phyloP scores from a whole-genome alignment of 2,113 vertebrate genomes.

The Bambusicola thoracicus region DNA sequence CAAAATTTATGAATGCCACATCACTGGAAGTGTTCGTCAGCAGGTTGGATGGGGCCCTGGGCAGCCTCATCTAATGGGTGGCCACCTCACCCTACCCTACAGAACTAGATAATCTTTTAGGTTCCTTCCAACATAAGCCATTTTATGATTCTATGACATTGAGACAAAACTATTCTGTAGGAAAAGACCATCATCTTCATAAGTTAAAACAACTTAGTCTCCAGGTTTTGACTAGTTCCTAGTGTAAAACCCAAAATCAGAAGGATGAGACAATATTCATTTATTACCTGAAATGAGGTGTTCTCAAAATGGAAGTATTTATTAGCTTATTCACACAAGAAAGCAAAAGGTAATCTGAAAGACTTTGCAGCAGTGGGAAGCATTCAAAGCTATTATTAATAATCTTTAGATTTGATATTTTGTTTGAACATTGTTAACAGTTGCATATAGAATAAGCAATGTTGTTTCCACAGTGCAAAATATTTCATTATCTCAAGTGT shows the following conservation, averaged over 20 bases:
- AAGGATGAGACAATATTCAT: neutral
- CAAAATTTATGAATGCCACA: too few species aligned
- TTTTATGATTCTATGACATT: too few species aligned
- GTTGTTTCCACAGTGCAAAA: neutral
- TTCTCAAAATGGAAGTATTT: neutral
- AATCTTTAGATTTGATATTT: neutral
- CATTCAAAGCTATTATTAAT: neutral
- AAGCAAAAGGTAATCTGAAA: too few species aligned
- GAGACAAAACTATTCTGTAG: neutral
- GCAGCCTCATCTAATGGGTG: too few species aligned
- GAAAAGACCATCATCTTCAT: neutral
- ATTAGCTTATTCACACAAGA: too few species aligned
- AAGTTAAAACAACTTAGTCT: neutral
- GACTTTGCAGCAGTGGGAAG: neutral
- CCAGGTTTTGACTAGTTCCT: neutral
- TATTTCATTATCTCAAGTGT: neutral
- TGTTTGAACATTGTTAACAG: neutral
- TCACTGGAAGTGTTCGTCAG: too few species aligned
- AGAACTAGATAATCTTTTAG: too few species aligned
- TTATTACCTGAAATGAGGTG: neutral
- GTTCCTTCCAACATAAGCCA: too few species aligned
- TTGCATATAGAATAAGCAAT: neutral
- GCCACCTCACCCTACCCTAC: too few species aligned
- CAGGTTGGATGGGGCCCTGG: too few species aligned
- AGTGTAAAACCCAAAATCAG: neutral